phyloP scores from a whole-genome alignment of 2,888 invertebrate species.

The Siphonodentalium dalli region DNA sequence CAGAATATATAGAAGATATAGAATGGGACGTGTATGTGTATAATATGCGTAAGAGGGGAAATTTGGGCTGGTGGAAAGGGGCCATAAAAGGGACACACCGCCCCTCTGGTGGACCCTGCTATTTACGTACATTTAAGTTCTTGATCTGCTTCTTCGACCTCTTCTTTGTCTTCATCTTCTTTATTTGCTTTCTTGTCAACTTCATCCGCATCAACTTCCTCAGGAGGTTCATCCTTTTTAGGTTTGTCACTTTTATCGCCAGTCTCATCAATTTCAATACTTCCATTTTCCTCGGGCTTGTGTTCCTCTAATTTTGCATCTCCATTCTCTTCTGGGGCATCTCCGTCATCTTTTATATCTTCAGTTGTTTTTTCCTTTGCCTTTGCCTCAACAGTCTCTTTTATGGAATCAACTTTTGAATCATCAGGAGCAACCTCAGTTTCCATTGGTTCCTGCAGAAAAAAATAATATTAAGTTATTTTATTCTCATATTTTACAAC shows the following conservation, averaged over 20 bases:
- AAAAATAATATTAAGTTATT: too few relatives aligned
- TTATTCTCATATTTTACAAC: too few relatives aligned
- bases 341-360: conserved; percentile 2
- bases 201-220: conserved; percentile 15
- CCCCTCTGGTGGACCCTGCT: conserved; percentile 6
- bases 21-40: too few relatives aligned
- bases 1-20: too few relatives aligned
- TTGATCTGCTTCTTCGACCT: conserved; percentile 31
- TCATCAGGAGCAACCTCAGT: not conserved
- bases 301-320: conserved; percentile 8
- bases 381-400: not conserved
- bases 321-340: not conserved
- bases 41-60: too few relatives aligned
- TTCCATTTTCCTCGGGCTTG: conserved; percentile 2
- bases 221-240: conserved; percentile 19
- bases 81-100: too few relatives aligned
- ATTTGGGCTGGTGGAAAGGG: too few relatives aligned
- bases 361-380: too few relatives aligned
- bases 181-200: conserved; percentile 11
- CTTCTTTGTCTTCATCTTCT: conserved; percentile 29
- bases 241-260: not conserved
- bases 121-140: conserved; percentile 37
- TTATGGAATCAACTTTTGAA: not conserved
- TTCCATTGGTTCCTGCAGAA: not conserved
- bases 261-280: not conserved